Conservation (phyloP, 2,113 vertebrate species). For the Macrotus californicus region DNA sequence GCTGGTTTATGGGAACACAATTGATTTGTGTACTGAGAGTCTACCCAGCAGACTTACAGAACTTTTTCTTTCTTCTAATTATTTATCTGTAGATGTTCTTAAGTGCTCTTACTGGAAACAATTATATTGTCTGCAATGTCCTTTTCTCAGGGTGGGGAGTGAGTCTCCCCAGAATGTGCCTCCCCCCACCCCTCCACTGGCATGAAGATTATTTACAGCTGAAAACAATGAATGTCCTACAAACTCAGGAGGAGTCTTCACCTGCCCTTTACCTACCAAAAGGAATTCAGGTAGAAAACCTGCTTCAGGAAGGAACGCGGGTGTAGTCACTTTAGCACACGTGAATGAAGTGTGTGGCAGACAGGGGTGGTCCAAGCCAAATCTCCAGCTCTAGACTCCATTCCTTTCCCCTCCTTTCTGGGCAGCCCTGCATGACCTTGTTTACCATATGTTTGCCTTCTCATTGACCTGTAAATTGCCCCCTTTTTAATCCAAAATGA, state of each 20-base stretch:
- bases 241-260: neutral
- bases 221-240: neutral
- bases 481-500: neutral
- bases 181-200: neutral
- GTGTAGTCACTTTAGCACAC: neutral
- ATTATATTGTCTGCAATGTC: neutral
- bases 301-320: too few relatives aligned
- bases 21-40: neutral
- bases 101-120: constrained; percentile 11
- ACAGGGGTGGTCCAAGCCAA: neutral
- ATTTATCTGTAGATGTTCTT: neutral
- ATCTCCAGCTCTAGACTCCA: neutral
- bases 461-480: neutral
- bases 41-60: neutral
- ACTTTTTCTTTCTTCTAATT: neutral
- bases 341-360: neutral
- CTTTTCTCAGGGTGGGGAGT: neutral
- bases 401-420: neutral
- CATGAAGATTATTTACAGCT: neutral
- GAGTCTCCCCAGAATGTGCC: neutral
- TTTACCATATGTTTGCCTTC: neutral
- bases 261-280: neutral
- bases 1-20: neutral
- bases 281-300: neutral
- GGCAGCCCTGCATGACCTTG: neutral